Evolutionary conservation across 2,797 vertebrate genomes (phyloP).

Genomic region (Limosa lapponica): DNA sequence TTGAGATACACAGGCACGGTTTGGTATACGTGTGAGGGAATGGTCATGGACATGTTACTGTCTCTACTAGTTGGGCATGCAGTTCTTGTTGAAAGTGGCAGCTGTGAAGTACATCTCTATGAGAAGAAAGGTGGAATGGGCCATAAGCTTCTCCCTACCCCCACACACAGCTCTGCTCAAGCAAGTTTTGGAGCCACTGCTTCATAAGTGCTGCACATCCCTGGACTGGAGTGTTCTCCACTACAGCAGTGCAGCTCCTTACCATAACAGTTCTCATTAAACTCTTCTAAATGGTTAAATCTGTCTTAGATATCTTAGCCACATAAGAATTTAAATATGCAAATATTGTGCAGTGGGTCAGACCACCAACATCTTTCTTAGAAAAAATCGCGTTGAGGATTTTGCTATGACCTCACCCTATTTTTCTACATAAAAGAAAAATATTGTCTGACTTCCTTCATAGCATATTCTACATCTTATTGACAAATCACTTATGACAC

Average conservation of each 20-base stretch:
- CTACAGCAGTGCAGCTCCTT: rapidly evolving
- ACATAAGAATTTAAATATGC: background rate
- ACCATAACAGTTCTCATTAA: background rate
- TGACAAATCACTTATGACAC: constrained; percentile 61
- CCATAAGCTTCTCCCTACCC: background rate
- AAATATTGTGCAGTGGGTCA: background rate
- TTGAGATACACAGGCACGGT: too few species aligned
- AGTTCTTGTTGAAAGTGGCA: background rate
- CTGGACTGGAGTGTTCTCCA: background rate
- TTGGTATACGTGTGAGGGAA: background rate
- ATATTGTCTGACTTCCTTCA: constrained; percentile 58
- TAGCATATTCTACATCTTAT: constrained; percentile 56
- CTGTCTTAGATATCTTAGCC: background rate
- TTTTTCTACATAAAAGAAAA: constrained; percentile 47
- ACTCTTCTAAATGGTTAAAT: background rate
- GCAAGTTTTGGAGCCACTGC: background rate
- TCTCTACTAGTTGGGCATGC: too few species aligned
- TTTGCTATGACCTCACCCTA: constrained; percentile 50
- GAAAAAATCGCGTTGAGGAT: background rate
- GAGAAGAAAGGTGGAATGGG: background rate
- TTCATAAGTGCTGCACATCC: background rate
- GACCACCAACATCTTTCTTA: background rate
- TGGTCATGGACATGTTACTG: background rate
- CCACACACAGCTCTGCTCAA: background rate
- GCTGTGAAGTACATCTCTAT: background rate